Conservation (phyloP, 2,113 vertebrate genomes). For the Alethe castanea region DNA sequence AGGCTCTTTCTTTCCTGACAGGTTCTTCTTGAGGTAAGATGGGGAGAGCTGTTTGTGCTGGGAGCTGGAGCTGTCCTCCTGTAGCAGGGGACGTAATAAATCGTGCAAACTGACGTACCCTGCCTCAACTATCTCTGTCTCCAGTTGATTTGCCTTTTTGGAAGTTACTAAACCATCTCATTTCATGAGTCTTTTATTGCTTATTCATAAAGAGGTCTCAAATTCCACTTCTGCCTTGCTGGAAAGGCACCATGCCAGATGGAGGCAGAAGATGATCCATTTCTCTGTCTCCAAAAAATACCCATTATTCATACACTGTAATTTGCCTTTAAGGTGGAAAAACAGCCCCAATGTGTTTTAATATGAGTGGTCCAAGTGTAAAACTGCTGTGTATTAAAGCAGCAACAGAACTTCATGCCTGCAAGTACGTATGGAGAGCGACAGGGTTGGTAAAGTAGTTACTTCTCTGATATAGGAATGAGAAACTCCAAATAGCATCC, state of each 20-base stretch:
- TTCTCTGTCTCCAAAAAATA: neutral
- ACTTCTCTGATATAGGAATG: neutral
- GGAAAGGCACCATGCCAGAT: neutral
- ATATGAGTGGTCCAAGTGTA: neutral
- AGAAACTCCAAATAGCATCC: neutral
- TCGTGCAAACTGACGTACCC: neutral
- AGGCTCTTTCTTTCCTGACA: constrained; percentile 8
- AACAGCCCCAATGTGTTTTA: neutral
- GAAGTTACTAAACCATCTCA: neutral
- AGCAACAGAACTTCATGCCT: neutral
- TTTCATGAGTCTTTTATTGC: neutral
- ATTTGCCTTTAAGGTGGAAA: neutral
- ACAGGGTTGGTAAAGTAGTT: neutral
- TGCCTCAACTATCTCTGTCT: neutral
- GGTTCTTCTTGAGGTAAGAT: constrained; percentile 31
- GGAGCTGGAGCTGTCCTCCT: neutral
- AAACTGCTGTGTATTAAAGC: neutral
- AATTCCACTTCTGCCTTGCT: neutral
- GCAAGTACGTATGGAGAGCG: too few relatives aligned
- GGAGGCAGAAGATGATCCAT: neutral
- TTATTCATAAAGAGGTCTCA: neutral
- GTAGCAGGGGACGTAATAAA: neutral
- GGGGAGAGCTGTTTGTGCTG: neutral
- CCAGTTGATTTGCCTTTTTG: neutral
- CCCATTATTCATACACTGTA: neutral